A percentile compares a stretch with the other conserved stretches of the same genome.
Evolutionary conservation across 2,797 vertebrate species (phyloP).

Genomic region (Petrocephalus schoutedeni): DNA sequence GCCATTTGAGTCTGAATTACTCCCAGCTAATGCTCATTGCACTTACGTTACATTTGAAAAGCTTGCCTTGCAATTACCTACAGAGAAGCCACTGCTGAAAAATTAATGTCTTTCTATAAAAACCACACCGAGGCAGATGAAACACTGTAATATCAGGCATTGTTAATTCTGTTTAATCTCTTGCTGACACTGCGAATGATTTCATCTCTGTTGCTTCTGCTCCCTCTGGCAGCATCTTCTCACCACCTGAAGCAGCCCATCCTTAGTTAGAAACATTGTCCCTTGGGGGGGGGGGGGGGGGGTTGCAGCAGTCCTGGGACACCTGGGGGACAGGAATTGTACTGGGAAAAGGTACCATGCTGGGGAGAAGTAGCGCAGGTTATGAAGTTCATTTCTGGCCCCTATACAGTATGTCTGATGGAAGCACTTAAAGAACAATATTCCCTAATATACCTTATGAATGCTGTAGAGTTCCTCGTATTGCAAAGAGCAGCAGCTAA

Average conservation of each 20-base stretch:
- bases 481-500: neutral
- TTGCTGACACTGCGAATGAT: neutral
- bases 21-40: neutral
- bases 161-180: slow-evolving; percentile 7
- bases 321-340: neutral
- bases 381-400: neutral
- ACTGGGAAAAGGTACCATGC: neutral
- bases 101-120: neutral
- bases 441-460: neutral
- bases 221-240: neutral
- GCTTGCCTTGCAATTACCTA: neutral
- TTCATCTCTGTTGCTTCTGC: neutral
- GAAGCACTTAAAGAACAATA: neutral
- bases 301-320: neutral
- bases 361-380: neutral
- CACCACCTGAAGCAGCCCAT: neutral
- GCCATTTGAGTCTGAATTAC: neutral
- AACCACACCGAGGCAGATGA: neutral
- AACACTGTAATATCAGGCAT: neutral
- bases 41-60: neutral
- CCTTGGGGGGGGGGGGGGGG: neutral
- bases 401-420: neutral
- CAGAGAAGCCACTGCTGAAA: neutral
- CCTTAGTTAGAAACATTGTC: neutral
- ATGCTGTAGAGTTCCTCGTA: neutral